Conservation (phyloP, 2,797 vertebrate species). For the Brachyrhaphis roseni region DNA sequence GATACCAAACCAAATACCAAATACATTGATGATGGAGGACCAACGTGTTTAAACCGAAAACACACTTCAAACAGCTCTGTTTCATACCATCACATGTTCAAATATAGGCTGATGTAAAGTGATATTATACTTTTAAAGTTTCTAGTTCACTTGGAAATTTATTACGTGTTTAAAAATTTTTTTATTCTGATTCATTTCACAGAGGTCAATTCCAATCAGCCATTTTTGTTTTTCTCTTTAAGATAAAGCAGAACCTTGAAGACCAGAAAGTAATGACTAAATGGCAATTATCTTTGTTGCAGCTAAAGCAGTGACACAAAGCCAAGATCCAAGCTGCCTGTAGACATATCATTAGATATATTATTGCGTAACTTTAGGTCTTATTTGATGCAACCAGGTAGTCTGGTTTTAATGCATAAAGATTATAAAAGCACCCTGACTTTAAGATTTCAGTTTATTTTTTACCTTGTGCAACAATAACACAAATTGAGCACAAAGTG, state of each 20-base stretch:
- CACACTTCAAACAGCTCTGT: background rate
- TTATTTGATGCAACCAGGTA: slow-evolving; percentile 31
- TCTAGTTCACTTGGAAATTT: background rate
- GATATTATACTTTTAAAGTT: background rate
- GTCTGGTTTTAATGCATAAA: slow-evolving; percentile 21
- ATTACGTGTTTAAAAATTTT: background rate
- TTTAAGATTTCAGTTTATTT: slow-evolving; percentile 28
- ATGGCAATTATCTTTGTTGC: background rate
- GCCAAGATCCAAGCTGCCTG: background rate
- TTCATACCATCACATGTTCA: background rate
- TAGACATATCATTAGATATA: background rate
- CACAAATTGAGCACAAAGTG: slow-evolving; percentile 3
- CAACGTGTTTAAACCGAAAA: background rate
- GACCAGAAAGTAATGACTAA: background rate
- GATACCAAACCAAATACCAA: background rate
- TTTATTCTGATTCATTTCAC: background rate
- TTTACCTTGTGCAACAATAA: slow-evolving; percentile 7
- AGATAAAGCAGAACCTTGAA: slow-evolving; percentile 1
- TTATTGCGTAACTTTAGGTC: background rate
- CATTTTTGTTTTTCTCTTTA: background rate
- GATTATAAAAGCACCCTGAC: slow-evolving; percentile 37
- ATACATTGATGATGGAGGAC: background rate
- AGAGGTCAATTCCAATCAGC: slow-evolving; percentile 2
- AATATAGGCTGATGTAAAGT: slow-evolving; percentile 9
- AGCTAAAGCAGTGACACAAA: slow-evolving; percentile 28